Percentiles rank a stretch among this genome's conserved stretches.
Conservation (phyloP, 2,113 vertebrate genomes). For the Piprites chloris region DNA sequence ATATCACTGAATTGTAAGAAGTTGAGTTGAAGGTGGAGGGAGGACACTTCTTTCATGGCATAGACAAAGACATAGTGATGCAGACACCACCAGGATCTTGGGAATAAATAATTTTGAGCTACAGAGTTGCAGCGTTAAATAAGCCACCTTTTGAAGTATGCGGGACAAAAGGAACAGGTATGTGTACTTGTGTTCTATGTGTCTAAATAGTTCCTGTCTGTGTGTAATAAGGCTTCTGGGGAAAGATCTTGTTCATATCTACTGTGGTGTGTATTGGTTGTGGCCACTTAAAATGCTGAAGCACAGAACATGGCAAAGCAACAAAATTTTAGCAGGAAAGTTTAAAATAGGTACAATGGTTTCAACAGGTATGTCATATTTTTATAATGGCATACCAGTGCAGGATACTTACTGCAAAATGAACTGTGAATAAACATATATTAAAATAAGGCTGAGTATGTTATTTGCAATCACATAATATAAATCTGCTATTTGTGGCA, state of each 20-base stretch:
- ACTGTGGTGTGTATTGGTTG: neutral
- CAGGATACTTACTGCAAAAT: neutral
- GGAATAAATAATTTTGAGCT: neutral
- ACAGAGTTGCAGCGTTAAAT: neutral
- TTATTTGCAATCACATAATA: neutral
- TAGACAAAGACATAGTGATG: neutral
- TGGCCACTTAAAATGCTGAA: neutral
- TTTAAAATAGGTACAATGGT: neutral
- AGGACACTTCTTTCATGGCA: fast-evolving
- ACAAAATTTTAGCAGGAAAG: neutral
- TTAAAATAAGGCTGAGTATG: neutral
- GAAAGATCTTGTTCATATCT: neutral
- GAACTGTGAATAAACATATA: neutral
- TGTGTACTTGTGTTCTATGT: neutral
- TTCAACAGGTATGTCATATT: neutral
- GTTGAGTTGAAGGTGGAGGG: neutral
- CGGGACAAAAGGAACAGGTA: constrained; percentile 1
- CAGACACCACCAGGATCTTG: neutral
- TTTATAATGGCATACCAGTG: neutral
- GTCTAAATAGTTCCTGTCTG: neutral
- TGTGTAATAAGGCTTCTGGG: neutral
- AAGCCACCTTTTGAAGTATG: neutral
- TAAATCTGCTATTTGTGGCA: neutral
- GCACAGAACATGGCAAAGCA: neutral
- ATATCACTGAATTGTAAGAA: neutral